phyloP scores from a whole-genome alignment of 2,113 vertebrate species.

The Capreolus pygargus region DNA sequence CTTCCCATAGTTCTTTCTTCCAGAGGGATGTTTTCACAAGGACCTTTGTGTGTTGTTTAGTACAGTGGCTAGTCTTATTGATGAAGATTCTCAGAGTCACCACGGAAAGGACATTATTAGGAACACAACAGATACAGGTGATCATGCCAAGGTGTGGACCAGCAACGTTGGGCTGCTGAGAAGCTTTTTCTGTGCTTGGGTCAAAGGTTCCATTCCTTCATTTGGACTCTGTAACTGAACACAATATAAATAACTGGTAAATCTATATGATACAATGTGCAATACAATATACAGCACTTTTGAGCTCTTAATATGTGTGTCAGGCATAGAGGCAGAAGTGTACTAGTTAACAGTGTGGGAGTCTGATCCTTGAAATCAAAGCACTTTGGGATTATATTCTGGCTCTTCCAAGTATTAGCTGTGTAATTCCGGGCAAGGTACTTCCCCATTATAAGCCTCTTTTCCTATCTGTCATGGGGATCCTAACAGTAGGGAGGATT shows the following conservation, averaged over 20 bases:
- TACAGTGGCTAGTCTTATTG: background rate
- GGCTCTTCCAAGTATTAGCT: conserved; percentile 10
- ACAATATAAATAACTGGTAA: background rate
- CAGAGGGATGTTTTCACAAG: background rate
- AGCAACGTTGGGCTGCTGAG: background rate
- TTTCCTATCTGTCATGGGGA: background rate
- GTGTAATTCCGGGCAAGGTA: conserved; percentile 10
- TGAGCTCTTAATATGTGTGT: background rate
- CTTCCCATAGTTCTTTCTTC: conserved; percentile 27
- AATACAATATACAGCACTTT: background rate
- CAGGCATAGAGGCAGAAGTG: background rate
- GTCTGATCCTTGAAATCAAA: background rate
- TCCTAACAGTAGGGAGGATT: background rate
- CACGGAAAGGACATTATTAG: background rate
- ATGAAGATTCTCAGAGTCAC: background rate
- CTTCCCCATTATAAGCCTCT: background rate
- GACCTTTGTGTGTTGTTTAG: conserved; percentile 36
- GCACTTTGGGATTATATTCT: background rate
- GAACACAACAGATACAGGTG: background rate
- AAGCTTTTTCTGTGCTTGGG: background rate
- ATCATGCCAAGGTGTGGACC: background rate
- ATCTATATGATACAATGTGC: background rate
- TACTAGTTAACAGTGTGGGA: background rate
- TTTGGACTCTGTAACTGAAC: background rate
- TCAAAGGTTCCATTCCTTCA: background rate